phyloP scores from a whole-genome alignment of 2,113 vertebrate species.

The Rattus norvegicus region GRCr8 NC_086029.1:28215501-28216000 shows the following conservation, averaged over 20 bases:
- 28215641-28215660: conserved; percentile 78
- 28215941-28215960: background rate
- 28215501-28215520: conserved; percentile 77
- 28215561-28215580: conserved; percentile 74
- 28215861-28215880: background rate
- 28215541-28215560: conserved; percentile 77
- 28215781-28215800: conserved; percentile 45
- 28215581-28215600: conserved; percentile 79
- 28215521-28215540: conserved; percentile 83
- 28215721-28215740: conserved; percentile 70
- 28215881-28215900: conserved; percentile 18
- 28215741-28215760: conserved; percentile 69
- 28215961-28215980: background rate
- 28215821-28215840: conserved; percentile 48
- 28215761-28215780: conserved; percentile 54
- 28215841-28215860: background rate
- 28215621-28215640: conserved; percentile 79
- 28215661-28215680: conserved; percentile 62
- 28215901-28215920: conserved; percentile 50
- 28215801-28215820: conserved; percentile 52
- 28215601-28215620: conserved; percentile 71
- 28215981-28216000: background rate
- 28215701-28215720: conserved; percentile 32
- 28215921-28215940: conserved; percentile 31
- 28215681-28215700: background rate